These are phyloP conservation scores for Lamellibrachia luymesi DNA, from an alignment of 1,140 invertebrate species.

Conservation along the genomic window DNA sequence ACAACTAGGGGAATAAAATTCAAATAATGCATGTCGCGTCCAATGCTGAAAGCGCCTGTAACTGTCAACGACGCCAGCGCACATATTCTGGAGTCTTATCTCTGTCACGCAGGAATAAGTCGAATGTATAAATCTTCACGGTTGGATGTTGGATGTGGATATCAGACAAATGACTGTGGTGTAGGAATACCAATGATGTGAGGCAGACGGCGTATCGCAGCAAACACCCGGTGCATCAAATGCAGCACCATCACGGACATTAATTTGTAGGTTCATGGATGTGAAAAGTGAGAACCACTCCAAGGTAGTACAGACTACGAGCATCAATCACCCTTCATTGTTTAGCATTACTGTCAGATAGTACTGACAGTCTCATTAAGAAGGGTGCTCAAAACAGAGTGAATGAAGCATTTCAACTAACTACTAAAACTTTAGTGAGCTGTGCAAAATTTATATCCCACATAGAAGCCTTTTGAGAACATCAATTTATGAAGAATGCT, in stretches of 20 bases:
- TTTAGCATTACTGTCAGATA: not conserved
- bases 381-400: not conserved
- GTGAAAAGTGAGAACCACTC: not conserved
- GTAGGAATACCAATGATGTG: slow-evolving; percentile 4
- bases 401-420: not conserved
- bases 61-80: not conserved
- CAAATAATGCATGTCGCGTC: not conserved
- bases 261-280: not conserved
- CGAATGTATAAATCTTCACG: not conserved
- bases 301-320: not conserved
- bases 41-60: not conserved
- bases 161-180: not conserved
- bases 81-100: not conserved
- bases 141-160: not conserved
- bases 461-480: not conserved
- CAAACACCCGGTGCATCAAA: not conserved
- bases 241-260: not conserved
- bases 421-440: not conserved
- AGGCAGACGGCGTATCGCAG: not conserved
- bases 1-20: not conserved
- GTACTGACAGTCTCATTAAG: not conserved
- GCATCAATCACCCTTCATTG: not conserved
- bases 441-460: not conserved
- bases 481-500: not conserved
- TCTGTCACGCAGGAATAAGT: not conserved